Base-by-base conservation (phyloP, 92 coral and sea anemone species). In the Phenganax marumi region DNA sequence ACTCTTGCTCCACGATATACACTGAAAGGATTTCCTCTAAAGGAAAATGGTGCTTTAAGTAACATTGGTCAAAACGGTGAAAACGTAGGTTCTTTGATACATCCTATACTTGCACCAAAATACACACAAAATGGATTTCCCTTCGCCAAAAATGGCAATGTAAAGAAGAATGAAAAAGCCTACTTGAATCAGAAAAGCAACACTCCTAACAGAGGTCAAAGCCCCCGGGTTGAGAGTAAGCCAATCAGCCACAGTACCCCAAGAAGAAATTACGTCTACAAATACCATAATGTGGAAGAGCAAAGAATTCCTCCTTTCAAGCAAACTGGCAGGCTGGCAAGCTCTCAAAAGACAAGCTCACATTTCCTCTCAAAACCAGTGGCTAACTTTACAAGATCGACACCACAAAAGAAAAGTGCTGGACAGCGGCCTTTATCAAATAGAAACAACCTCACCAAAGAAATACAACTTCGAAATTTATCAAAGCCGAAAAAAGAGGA, bases 231-330 rank as follows among this genome's bases (percentile, higher is more conserved):
- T 54, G 23, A 23, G 33, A 53, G 18, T 58, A 53, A 22, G 10
- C 0, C 69, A 24, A 0, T 24, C 49, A 26, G 43, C 6, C 19
- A 58, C 7, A 39, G 14, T 16, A 25, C 68, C 9, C 68, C 81
- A 26, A 76, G 68, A 76, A 21, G 80, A 33, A 76, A 55, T 53
- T 26, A 56, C 25, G 81, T 76, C 8, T 50, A 76, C 39, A 47
- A 54, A 10, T 23, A 43, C 10, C 1, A 55, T 3, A 75, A 75
- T 13, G n/a, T 52, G 11, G 25, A 76, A 9, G 57, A 76, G n/a
- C 51, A 54, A 14, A 39, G 65, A 51, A 12, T 76, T 11, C 17
- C 26, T 1, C 57, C 55, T 24, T 10, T 52, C 9, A 62, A 6
- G 68, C 68, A n/a, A 39, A 46, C 64, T 6, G 25, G 10, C 0